phyloP scores from a whole-genome alignment of 2,888 invertebrate genomes.

The Scaptodrosophila latifasciaeformis region DNA sequence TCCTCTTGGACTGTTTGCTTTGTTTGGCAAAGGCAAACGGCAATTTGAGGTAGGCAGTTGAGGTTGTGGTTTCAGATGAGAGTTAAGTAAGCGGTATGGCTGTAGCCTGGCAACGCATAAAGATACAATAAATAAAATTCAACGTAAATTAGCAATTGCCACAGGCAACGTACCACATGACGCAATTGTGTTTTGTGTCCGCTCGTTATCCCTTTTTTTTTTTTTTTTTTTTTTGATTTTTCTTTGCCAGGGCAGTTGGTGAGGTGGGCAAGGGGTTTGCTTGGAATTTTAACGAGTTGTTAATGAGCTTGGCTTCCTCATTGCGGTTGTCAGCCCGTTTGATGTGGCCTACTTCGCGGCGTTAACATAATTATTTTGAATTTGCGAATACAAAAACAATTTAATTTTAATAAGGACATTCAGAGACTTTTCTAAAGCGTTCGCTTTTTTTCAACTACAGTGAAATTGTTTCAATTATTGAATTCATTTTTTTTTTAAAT shows the following conservation, averaged over 20 bases:
- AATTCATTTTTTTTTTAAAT: no score
- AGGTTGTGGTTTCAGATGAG: background rate
- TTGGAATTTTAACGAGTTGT: conserved; percentile 38
- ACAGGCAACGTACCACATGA: background rate
- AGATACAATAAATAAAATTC: no score
- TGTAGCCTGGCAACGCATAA: no score
- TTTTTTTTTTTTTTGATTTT: background rate
- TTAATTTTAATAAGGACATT: no score
- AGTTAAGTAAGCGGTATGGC: no score
- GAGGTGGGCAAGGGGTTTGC: no score
- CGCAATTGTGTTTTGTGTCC: background rate
- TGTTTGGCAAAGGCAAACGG: background rate
- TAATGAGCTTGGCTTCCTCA: conserved; percentile 29
- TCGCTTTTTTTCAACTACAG: no score
- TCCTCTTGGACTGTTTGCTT: no score
- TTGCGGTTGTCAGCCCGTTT: conserved; percentile 18
- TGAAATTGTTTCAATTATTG: no score
- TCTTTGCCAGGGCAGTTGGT: conserved; percentile 1
- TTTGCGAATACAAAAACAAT: no score
- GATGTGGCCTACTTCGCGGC: conserved; percentile 14
- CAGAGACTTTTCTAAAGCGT: no score
- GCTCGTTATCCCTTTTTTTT: background rate
- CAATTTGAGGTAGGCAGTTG: background rate
- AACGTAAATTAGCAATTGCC: background rate
- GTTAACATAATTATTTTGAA: background rate